Base-by-base conservation (phyloP, 2,888 invertebrate genomes). In the Drosophila paranaensis region DNA sequence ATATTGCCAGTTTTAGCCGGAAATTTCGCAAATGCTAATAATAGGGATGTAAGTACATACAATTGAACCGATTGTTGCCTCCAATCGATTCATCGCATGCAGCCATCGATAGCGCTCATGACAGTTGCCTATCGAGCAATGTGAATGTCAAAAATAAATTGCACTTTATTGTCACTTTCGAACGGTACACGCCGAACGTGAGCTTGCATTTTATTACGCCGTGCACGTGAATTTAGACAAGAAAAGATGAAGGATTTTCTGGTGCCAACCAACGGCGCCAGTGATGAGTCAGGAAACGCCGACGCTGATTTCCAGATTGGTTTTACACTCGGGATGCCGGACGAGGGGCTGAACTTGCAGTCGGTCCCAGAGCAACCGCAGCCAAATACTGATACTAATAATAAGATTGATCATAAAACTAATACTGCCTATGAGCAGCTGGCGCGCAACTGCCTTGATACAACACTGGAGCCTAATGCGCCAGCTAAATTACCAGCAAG, bases 321-420 rank as follows among this genome's bases (percentile, higher is more conserved):
- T 3, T 79, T 77, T 40, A 65, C 70, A 0, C 35, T 79, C 33
- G 57, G 73, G 10, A 40, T 77, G 53, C 77, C 77, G 6, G 69
- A 77, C 39, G 78, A 80, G 53, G 80, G 80, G 14, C 66, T 80
- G n/a, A 73, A 79, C 56, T 14, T 79, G 61, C 81, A 80, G 67
- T 81, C 60, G n/a, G 81, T 62, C 2, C 73, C 73, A 10, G 81
- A 68, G 6, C 57, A 79, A 27, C 80, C 66, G 16, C 55, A 74
- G 8, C 78, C 65, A 37, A 74, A 43, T 40, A 63, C 40, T 11
- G 61, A 42, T 13, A 57, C 10, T 42, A 45, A 27, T 14, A 55
- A 16, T 6, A 64, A 33, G 13, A 65, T 35, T 14, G 43, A 35
- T 33, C 45, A 30, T 10, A 71, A 30, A 50, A 77, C 66, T 11